Evolutionary conservation across 2,113 vertebrate species (phyloP), one percentile per base, ranked within the genome.

Genomic region (Eolophus roseicapilla): DNA sequence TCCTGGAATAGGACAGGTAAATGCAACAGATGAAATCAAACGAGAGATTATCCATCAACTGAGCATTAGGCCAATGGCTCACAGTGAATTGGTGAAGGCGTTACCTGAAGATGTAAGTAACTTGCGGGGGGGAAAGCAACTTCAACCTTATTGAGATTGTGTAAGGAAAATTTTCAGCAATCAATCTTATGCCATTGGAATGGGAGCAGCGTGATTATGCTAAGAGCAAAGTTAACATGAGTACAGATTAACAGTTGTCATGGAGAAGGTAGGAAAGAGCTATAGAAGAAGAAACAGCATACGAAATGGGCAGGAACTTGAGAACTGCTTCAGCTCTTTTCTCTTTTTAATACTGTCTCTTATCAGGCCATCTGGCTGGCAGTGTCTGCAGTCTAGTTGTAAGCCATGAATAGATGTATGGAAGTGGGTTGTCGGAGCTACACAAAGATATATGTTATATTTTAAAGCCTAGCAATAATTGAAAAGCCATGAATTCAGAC

Each of bases 41-140:
- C 97, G 99, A 70, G 99, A 99, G 97, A 99, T 99, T 93, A 98
- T 99, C 94, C 99, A 99, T 91, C 99, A 99, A 95, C 97, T 99
- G 88, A 99, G 99, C 84, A 99, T 99, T 97, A 98, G 98, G 93
- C 98, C 99, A 8, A 99, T 99, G 99, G 99, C 99, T 81, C 99
- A 99, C 97, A 99, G 99, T 65, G 99, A 99, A 95, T 94, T 99
- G 92, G 98, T 99, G 19, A 99, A 99, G 96, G 99, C 99, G 21
- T 98, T 99, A 55, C 99, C 99, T 47, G 99, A 99, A 98, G 99
- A 99, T 70, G 99, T 99, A 96, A 99, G 99, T 98, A 82, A 27
- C n/a, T 47, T 73, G 17, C 6, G 33, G 15, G 5, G 16, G 19
- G 41, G 5, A 7, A 79, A 28, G 10, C 19, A 79, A 6, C 16